phyloP scores from a whole-genome alignment of 2,113 vertebrate species.

The Bucco capensis region DNA sequence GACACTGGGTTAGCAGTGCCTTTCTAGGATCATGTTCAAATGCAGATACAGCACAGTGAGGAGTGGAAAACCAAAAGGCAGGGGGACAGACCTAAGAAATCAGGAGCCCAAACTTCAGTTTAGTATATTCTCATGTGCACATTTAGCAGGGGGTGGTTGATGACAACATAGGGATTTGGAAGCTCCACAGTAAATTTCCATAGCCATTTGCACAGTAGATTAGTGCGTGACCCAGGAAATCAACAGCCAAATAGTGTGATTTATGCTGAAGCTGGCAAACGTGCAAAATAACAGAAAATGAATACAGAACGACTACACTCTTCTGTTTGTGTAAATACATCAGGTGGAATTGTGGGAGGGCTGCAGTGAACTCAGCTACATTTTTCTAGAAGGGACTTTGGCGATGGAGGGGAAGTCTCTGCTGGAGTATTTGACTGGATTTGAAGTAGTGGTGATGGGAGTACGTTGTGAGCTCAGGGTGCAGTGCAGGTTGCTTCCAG shows the following conservation, averaged over 20 bases:
- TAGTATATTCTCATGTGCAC: background rate
- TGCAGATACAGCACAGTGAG: background rate
- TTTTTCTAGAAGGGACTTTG: background rate
- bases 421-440: background rate
- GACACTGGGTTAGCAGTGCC: background rate
- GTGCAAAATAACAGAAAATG: background rate
- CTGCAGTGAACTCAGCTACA: background rate
- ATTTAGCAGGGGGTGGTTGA: background rate
- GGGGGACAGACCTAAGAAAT: background rate
- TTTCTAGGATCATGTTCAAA: background rate
- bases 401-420: background rate
- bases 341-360: background rate
- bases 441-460: background rate
- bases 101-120: background rate
- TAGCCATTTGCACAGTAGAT: conserved; percentile 4
- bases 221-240: background rate
- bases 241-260: background rate
- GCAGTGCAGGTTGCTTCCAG: background rate
- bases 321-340: background rate
- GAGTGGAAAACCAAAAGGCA: background rate
- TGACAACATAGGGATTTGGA: background rate
- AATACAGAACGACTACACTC: background rate
- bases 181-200: conserved; percentile 1
- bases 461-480: background rate
- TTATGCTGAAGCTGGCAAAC: background rate